Conservation (phyloP, 2,888 invertebrate species). For the Andrena trimmerana region DNA sequence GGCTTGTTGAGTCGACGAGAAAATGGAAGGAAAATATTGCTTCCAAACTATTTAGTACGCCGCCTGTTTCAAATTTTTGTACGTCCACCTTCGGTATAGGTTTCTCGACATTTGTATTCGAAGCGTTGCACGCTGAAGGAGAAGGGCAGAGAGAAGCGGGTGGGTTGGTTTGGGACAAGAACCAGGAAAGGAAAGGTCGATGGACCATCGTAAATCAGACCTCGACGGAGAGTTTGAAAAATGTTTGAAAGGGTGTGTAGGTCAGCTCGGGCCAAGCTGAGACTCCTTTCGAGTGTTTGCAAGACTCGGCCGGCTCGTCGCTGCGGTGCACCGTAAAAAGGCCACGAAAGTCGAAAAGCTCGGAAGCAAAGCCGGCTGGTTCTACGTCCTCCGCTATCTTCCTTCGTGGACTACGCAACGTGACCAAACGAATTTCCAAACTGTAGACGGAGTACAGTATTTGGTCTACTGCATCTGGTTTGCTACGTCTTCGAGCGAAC, state of each 20-base stretch:
- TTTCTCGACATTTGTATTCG: conserved; percentile 40
- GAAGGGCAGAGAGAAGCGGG: neutral
- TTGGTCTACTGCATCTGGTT: neutral
- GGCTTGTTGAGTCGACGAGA: no score
- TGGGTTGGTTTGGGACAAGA: neutral
- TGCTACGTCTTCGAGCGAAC: neutral
- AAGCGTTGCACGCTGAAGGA: neutral
- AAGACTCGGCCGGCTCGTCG: conserved; percentile 20
- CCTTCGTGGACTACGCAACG: conserved; percentile 29
- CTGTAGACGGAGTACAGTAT: neutral
- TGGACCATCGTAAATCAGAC: conserved; percentile 63
- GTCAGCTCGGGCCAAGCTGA: conserved; percentile 37
- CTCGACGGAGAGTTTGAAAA: conserved; percentile 39
- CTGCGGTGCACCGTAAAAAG: conserved; percentile 54
- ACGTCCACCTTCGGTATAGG: conserved; percentile 4
- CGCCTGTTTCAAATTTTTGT: neutral
- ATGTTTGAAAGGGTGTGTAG: conserved; percentile 51
- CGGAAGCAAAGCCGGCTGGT: conserved; percentile 50
- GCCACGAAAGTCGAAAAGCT: conserved; percentile 23
- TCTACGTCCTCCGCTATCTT: conserved; percentile 5
- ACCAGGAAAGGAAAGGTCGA: conserved; percentile 31
- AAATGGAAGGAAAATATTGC: no score
- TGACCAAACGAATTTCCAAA: conserved; percentile 56
- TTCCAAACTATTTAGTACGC: neutral
- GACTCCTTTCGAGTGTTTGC: conserved; percentile 60